Evolutionary conservation across 2,113 vertebrate genomes (phyloP), one percentile per base, ranked within the genome.

Genomic region (Sitta europaea): DNA sequence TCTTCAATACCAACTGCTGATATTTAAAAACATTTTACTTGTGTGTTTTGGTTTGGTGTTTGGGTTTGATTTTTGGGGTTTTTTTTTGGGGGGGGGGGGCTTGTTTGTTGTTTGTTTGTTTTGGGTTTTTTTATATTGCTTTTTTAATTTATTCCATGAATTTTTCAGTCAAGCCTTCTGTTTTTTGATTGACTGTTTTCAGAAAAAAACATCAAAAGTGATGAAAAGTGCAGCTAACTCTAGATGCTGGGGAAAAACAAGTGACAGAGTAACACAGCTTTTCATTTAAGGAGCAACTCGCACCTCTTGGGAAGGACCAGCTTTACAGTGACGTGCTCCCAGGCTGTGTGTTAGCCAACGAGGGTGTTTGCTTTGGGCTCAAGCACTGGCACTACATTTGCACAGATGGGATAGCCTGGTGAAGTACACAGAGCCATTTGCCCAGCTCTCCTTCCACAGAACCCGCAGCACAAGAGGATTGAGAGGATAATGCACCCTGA

Each of bases 41-140:
- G 4, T 38, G 22, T 4, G 1, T 23, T 57, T 73, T 12, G 5
- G 0, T 21, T 58, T 43, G n/a, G 5, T n/a, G 5, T 14, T 53
- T 47, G 13, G 11, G 5, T 1, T 3, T 5, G 40, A 11, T 40
- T 40, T 10, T 40, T 40, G 10, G 40, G 10, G 10, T 40, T 11
- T 42, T 25, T 59, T 36, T 15, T 28, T 2, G 0, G 5, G 9
- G 12, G 23, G 4, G 6, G 2, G 12, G 11, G 13, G 6, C 1
- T 31, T n/a, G n/a, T n/a, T n/a, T 15, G 40, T 40, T 22, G 5
- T 36, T 55, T n/a, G n/a, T n/a, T n/a, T n/a, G n/a, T n/a, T n/a
- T n/a, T 55, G 24, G 13, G 2, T 19, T 6, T 18, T 54, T 45
- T 23, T 2, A 57, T 70, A 42, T 1, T 57, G 3, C 18, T 58